Base-by-base conservation (phyloP, 2,888 invertebrate species). In the Tromatobia lineatoria region DNA sequence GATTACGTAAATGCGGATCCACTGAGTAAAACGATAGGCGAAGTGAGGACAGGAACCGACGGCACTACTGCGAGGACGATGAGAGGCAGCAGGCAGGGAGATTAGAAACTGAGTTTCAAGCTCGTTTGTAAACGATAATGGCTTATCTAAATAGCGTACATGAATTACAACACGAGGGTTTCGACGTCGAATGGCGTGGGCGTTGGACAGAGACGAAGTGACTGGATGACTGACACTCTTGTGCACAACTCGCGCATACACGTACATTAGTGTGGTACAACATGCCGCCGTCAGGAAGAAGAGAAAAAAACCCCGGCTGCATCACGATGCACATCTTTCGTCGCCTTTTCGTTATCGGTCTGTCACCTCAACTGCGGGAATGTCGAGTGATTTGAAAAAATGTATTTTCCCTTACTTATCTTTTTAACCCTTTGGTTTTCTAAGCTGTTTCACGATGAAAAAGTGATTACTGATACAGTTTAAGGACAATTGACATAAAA, bases 71-170 rank as follows among this genome's bases (percentile, higher is more conserved):
- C 57, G 54, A 52, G 15, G 76, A 57, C 61, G 75, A 82, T 52
- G 76, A 83, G 82, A 82, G 45, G 70, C 82, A 71, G 45, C 71
- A 42, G 54, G 45, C 74, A 61, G 64, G 83, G 78, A 86, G 83
- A 83, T 85, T 85, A 82, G 86, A 85, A 87, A 86, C 82, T 81
- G 87, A 87, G 85, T 90, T 88, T 87, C 85, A 87, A 86, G 85
- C 87, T 90, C 88, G 88, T 88, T 89, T 88, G 89, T 90, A 87
- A 84, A 88, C 87, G 90, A 91, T 91, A 91, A 88, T 85, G 80
- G 87, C 88, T 91, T 90, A 90, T 91, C 90, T 90, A 88, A 90
- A 90, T 89, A 89, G 89, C 87, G 88, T 87, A 89, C 89, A 87
- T 88, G 88, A 91, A 89, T 91, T 91, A 91, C 90, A 89, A 91